Evolutionary conservation across 1,140 invertebrate species (phyloP).

Genomic region (Eueides isabella): DNA sequence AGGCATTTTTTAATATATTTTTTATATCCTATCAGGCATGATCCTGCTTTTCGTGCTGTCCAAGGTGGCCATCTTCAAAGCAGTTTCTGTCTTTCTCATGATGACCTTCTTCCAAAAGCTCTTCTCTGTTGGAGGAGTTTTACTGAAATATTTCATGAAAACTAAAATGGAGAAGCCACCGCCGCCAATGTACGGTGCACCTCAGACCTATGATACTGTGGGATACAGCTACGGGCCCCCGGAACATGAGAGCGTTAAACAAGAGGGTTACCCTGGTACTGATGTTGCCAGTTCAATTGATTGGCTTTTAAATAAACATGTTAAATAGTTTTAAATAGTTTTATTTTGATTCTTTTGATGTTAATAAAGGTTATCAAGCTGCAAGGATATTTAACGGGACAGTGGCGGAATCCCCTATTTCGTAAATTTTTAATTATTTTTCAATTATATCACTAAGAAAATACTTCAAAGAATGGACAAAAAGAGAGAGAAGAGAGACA

Average conservation of each 20-base stretch:
- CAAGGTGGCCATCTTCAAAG: constrained; percentile 70
- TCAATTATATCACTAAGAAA: too few species aligned
- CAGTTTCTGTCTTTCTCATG: constrained; percentile 64
- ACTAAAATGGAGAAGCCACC: constrained; percentile 49
- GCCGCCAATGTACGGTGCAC: constrained; percentile 55
- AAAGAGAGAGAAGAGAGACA: too few species aligned
- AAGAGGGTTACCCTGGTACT: constrained; percentile 47
- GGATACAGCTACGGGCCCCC: constrained; percentile 70
- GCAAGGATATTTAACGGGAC: too few species aligned
- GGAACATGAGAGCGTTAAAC: constrained; percentile 40
- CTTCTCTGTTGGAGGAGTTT: constrained; percentile 55
- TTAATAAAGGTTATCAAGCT: too few species aligned
- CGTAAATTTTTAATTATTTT: too few species aligned
- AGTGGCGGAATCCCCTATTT: too few species aligned
- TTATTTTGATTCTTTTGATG: constrained; percentile 15
- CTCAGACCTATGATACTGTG: constrained; percentile 66
- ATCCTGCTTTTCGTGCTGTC: constrained; percentile 63
- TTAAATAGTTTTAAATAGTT: constrained; percentile 32
- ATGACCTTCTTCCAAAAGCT: constrained; percentile 72
- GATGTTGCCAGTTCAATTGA: constrained; percentile 57
- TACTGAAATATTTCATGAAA: constrained; percentile 62
- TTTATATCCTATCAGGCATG: constrained; percentile 47
- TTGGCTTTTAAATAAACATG: constrained; percentile 64
- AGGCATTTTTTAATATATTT: too few species aligned
- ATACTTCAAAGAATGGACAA: too few species aligned